phyloP scores from a whole-genome alignment of 2,113 vertebrate species.

The Oncorhynchus gorbuscha region DNA sequence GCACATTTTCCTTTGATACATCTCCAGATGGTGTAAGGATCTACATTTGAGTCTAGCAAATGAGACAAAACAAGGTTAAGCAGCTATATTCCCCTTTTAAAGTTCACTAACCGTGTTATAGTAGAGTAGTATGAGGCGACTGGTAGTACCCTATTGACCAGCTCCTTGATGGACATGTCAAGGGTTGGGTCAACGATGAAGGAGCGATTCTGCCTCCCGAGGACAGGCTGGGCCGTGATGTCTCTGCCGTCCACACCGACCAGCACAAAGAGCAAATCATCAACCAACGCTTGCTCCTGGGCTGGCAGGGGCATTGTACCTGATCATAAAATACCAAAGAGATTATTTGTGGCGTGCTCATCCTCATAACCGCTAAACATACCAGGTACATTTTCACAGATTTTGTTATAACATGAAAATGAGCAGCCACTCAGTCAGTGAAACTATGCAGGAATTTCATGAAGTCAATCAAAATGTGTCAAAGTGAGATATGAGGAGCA shows the following conservation, averaged over 20 bases:
- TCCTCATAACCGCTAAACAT: not conserved
- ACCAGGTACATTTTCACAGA: not conserved
- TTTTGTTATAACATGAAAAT: not conserved
- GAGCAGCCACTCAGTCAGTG: too few relatives aligned
- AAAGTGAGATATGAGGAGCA: not conserved
- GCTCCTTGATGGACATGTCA: slow-evolving; percentile 92
- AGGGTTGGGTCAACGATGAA: slow-evolving; percentile 89
- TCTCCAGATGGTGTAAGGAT: not conserved
- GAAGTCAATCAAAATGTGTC: not conserved
- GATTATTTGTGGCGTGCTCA: not conserved
- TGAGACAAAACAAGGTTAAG: too few relatives aligned
- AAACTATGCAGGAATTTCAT: not conserved
- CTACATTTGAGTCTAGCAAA: not conserved
- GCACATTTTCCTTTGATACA: not conserved
- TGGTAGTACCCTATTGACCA: slow-evolving; percentile 91
- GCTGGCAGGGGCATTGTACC: slow-evolving; percentile 81
- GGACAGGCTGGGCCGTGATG: slow-evolving; percentile 86
- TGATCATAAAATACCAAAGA: slow-evolving; percentile 37
- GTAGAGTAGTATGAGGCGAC: slow-evolving; percentile 93
- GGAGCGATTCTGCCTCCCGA: slow-evolving; percentile 84
- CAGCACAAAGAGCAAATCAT: slow-evolving; percentile 90
- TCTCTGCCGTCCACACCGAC: slow-evolving; percentile 93
- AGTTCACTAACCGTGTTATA: slow-evolving; percentile 81
- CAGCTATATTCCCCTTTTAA: not conserved
- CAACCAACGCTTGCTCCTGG: slow-evolving; percentile 88